phyloP scores from a whole-genome alignment of 2,113 vertebrate species.

The Calyptommatus sinebrachiatus region DNA sequence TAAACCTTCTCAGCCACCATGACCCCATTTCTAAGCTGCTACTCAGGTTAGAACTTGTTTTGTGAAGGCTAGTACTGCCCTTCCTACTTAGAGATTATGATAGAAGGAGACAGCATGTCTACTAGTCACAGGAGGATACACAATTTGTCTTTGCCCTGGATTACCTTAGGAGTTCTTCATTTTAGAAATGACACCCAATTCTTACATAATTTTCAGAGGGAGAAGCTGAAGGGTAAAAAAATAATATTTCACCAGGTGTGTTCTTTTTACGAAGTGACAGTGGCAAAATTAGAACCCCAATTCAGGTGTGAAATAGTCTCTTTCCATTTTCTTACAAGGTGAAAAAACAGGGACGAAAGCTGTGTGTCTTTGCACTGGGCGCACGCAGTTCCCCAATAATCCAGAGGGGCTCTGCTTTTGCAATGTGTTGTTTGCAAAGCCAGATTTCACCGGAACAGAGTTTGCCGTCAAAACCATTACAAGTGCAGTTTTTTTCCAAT shows the following conservation, averaged over 20 bases:
- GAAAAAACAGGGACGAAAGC: no score
- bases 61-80: conserved; percentile 56
- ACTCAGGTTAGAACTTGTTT: conserved; percentile 61
- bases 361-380: no score
- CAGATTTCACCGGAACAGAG: no score
- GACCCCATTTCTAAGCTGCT: conserved; percentile 54
- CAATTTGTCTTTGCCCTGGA: conserved; percentile 48
- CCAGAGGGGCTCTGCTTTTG: no score
- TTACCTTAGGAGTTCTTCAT: conserved; percentile 26
- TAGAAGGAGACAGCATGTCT: conserved; percentile 54
- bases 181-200: conserved; percentile 43
- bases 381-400: no score
- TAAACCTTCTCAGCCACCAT: conserved; percentile 46
- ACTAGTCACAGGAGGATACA: conserved; percentile 30
- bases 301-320: conserved; percentile 14
- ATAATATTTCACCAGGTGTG: conserved; percentile 36
- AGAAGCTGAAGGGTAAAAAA: conserved; percentile 40
- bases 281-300: conserved; percentile 47
- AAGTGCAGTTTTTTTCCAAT: no score
- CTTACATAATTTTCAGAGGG: conserved; percentile 39
- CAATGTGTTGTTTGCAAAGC: no score
- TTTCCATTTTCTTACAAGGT: no score
- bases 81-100: conserved; percentile 59
- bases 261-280: conserved; percentile 34
- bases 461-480: no score